Percentiles rank a stretch among this genome's conserved stretches.
Conservation (phyloP, 2,113 vertebrate genomes). For the Hiodon alosoides region DNA sequence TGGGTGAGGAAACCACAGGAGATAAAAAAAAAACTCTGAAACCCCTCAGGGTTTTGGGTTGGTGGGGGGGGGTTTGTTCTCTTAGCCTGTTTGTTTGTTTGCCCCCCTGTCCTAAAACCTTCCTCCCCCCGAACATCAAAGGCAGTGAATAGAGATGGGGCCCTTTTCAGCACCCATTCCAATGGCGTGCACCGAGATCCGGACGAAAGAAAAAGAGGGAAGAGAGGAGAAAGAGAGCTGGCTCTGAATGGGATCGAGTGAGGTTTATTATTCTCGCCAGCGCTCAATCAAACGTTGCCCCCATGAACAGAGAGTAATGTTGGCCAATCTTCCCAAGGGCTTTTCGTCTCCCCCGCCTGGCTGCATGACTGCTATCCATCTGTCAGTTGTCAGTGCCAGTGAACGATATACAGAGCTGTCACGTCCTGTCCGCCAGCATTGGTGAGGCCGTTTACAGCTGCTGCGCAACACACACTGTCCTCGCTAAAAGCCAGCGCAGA, state of each 20-base stretch:
- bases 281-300: constrained; percentile 89
- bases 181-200: too few species aligned
- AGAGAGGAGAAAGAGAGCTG: constrained; percentile 59
- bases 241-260: constrained; percentile 65
- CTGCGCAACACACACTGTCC: constrained; percentile 69
- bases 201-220: too few species aligned
- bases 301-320: constrained; percentile 83
- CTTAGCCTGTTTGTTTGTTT: too few species aligned
- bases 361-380: constrained; percentile 97
- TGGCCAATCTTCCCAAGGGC: constrained; percentile 85
- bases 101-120: too few species aligned
- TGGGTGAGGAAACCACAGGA: too few species aligned
- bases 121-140: too few species aligned
- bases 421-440: constrained; percentile 82
- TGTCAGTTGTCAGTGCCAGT: constrained; percentile 96
- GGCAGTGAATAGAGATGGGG: too few species aligned
- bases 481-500: constrained; percentile 64
- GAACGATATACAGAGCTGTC: constrained; percentile 94
- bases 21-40: too few species aligned
- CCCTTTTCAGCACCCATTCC: too few species aligned
- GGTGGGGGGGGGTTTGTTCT: too few species aligned
- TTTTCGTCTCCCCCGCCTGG: constrained; percentile 61
- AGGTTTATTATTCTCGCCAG: constrained; percentile 92
- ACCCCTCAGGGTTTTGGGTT: too few species aligned
- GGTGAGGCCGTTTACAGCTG: constrained; percentile 90